phyloP scores from a whole-genome alignment of 37 sponge, comb jelly and placozoan species.

The Bolinopsis microptera region DNA sequence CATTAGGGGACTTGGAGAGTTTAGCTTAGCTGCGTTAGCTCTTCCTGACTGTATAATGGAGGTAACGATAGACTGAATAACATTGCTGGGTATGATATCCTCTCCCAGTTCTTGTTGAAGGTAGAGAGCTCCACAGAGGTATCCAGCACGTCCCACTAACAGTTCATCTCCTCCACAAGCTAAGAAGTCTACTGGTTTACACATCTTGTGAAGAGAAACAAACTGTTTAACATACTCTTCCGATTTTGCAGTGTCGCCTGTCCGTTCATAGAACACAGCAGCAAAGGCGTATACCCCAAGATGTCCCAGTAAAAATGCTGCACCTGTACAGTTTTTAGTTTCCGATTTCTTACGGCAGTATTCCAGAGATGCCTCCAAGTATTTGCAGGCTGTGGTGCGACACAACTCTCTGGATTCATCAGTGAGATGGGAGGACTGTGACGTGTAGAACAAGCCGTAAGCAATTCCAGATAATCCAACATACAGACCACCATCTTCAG shows the following conservation, averaged over 20 bases:
- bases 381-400: not conserved
- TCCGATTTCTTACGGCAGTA: constrained; percentile 48
- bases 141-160: constrained; percentile 48
- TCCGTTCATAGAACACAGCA: not conserved
- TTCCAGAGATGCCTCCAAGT: not conserved
- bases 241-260: not conserved
- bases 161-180: constrained; percentile 60
- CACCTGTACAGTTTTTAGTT: not conserved
- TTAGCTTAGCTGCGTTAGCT: not conserved
- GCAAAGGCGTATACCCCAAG: constrained; percentile 30
- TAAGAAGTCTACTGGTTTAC: constrained; percentile 46
- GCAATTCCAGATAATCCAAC: constrained; percentile 41
- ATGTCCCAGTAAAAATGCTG: constrained; percentile 44
- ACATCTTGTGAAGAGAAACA: constrained; percentile 26
- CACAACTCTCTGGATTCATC: not conserved
- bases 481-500: constrained; percentile 55
- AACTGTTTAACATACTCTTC: constrained; percentile 8
- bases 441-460: constrained; percentile 10
- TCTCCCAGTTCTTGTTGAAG: constrained; percentile 42
- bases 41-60: constrained; percentile 56
- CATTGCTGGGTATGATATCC: not conserved
- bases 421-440: not conserved
- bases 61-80: not conserved
- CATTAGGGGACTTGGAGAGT: constrained; percentile 58
- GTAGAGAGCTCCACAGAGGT: constrained; percentile 52